Base-by-base conservation (phyloP, 2,888 invertebrate genomes). In the Cantharis rustica region DNA sequence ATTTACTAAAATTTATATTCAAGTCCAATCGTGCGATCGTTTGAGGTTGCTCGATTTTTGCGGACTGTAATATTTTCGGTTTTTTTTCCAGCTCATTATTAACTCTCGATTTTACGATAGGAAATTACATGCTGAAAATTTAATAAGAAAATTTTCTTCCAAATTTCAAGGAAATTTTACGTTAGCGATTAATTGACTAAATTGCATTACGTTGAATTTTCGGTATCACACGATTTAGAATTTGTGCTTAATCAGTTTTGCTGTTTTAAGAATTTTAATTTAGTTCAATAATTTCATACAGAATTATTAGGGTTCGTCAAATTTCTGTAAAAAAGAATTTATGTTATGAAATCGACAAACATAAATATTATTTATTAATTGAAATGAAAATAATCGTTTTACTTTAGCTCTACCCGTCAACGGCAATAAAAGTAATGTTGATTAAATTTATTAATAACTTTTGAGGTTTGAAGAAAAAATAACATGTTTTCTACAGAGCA, bases 151-250 rank as follows among this genome's bases (percentile, higher is more conserved):
- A 7, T 47, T 47, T 23, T 20, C 23, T 20, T 20, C 0, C 9
- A 20, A n/a, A n/a, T 66, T 20, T n/a, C n/a, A 74, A 68, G 64
- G 73, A 71, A 74, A 77, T 71, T 68, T 61, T 15, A 16, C 68
- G 62, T 71, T 26, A 68, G 78, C 68, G 20, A 71, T 76, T 73
- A 78, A 74, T 72, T 78, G 72, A 69, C 20, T 31, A 73, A 68
- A 70, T 16, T 47, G 62, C 31, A 76, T 75, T 75, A 77, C 75
- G 78, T 69, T 75, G 68, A 77, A 73, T 76, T 69, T 69, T 15
- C 69, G 71, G 81, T 78, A 79, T 47, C n/a, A n/a, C 47, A 47
- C 7, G 5, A 47, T n/a, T n/a, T n/a, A 7, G 2, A 47, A 1
- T 2, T 7, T 47, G n/a, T 13, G 5, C 5, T 13, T 31, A 13